These are phyloP conservation scores for Cheirogaleus major DNA, from an alignment of 2,797 vertebrate species.

Conservation along the genomic window DNA sequence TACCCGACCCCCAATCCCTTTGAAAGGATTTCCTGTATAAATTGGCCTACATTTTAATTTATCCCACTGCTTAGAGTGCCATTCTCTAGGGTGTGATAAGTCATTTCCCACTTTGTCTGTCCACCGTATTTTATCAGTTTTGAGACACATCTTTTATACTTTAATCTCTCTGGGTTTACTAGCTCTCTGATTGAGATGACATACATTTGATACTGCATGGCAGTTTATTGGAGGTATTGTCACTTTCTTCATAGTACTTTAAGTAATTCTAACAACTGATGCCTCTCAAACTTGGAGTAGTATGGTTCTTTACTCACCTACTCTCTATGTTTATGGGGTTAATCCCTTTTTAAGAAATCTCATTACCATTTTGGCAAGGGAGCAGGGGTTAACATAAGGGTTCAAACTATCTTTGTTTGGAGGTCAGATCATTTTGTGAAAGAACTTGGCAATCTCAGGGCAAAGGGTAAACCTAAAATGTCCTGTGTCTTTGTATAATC, in stretches of 20 bases:
- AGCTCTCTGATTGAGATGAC: neutral
- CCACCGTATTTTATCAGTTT: neutral
- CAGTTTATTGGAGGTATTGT: neutral
- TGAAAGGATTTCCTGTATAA: neutral
- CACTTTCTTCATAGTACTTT: neutral
- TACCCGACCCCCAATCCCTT: neutral
- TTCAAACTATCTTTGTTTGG: neutral
- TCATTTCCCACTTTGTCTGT: neutral
- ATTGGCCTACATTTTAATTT: neutral
- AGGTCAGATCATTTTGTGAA: neutral
- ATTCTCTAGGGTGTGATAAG: neutral
- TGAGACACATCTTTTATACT: neutral
- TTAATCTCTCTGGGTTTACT: neutral
- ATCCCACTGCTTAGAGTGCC: neutral
- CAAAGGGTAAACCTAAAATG: neutral
- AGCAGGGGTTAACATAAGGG: neutral
- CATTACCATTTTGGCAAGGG: neutral
- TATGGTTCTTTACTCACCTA: neutral
- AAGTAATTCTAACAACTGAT: neutral
- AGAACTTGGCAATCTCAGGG: neutral
- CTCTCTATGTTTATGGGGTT: neutral
- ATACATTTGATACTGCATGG: neutral
- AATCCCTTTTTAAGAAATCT: neutral
- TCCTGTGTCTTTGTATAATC: neutral
- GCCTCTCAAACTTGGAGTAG: neutral